Conservation (phyloP, 2,888 invertebrate species). For the Ramazzottius varieornatus region DNA sequence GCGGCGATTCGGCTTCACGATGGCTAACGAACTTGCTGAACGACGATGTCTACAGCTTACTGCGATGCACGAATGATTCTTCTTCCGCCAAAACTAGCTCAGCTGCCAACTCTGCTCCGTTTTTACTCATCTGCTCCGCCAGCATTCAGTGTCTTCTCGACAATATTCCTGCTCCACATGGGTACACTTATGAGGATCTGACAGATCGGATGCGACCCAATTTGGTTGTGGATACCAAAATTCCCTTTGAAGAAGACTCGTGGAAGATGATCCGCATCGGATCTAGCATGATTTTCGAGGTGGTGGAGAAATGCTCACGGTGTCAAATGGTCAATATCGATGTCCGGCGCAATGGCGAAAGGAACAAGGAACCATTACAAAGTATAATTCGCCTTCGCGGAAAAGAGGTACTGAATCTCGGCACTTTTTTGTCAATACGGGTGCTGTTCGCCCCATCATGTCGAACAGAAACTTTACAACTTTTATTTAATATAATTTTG, state of each 20-base stretch:
- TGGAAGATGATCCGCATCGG: conserved; percentile 42
- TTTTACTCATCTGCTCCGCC: conserved; percentile 43
- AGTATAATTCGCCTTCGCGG: conserved; percentile 11
- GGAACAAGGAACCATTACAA: conserved; percentile 27
- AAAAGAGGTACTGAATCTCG: conserved; percentile 9
- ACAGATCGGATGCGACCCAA: conserved; percentile 67
- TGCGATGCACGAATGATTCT: neutral
- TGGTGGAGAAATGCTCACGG: conserved; percentile 37
- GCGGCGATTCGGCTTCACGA: neutral
- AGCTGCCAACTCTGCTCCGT: conserved; percentile 6
- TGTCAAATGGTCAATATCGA: conserved; percentile 91
- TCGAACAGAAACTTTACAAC: no score
- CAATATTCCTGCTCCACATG: conserved; percentile 21
- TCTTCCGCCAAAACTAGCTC: neutral
- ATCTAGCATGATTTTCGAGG: conserved; percentile 15
- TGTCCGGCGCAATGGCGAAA: conserved; percentile 51
- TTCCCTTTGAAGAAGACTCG: conserved; percentile 46
- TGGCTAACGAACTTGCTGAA: conserved; percentile 8
- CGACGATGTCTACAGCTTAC: conserved; percentile 21
- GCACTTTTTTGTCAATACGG: no score
- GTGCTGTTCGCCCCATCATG: no score
- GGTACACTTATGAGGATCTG: conserved; percentile 28
- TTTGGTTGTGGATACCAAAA: conserved; percentile 43
- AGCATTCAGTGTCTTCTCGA: conserved; percentile 42
- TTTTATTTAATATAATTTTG: no score